A percentile compares a stretch with the other conserved stretches of the same genome.
These are phyloP conservation scores for Melanotaenia boesemani DNA, from an alignment of 2,797 vertebrate genomes.

Conservation along the genomic window DNA sequence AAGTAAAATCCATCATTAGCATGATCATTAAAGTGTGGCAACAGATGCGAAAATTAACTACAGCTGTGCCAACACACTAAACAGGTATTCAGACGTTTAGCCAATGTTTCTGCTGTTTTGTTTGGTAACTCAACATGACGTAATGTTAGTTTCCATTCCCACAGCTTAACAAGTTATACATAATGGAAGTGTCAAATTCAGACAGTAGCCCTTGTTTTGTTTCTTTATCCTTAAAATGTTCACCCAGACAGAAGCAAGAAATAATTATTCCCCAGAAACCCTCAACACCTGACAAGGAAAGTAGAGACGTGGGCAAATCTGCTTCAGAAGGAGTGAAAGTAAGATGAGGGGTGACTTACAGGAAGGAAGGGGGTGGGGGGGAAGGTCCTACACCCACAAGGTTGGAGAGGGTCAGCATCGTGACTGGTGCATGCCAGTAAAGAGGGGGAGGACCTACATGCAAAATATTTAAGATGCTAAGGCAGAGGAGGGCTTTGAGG, in stretches of 20 bases:
- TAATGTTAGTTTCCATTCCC: slow-evolving; percentile 4
- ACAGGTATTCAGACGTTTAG: slow-evolving; percentile 25
- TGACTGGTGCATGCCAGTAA: slow-evolving; percentile 59
- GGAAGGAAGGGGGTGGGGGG: slow-evolving; percentile 48
- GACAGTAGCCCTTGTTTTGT: slow-evolving; percentile 39
- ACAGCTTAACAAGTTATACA: neutral
- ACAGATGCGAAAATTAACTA: slow-evolving; percentile 50
- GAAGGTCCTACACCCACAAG: slow-evolving; percentile 66
- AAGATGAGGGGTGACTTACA: slow-evolving; percentile 67
- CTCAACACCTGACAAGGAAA: slow-evolving; percentile 80
- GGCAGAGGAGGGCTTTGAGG: slow-evolving; percentile 73
- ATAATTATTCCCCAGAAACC: slow-evolving; percentile 67
- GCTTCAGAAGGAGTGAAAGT: slow-evolving; percentile 66
- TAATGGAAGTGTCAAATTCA: slow-evolving; percentile 15
- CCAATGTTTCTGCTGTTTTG: slow-evolving; percentile 1
- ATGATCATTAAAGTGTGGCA: slow-evolving; percentile 45
- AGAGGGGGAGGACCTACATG: slow-evolving; percentile 86
- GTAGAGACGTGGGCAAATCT: slow-evolving; percentile 68
- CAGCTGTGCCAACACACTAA: slow-evolving; percentile 36
- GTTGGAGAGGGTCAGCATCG: slow-evolving; percentile 72
- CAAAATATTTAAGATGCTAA: slow-evolving; percentile 94
- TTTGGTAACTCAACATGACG: slow-evolving; percentile 13
- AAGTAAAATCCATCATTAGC: slow-evolving; percentile 61
- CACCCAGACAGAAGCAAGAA: slow-evolving; percentile 33
- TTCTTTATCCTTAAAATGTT: slow-evolving; percentile 25